Percentiles rank a stretch among this genome's conserved stretches.
phyloP scores from a whole-genome alignment of 2,888 invertebrate genomes.

The Mycogona germanica region DNA sequence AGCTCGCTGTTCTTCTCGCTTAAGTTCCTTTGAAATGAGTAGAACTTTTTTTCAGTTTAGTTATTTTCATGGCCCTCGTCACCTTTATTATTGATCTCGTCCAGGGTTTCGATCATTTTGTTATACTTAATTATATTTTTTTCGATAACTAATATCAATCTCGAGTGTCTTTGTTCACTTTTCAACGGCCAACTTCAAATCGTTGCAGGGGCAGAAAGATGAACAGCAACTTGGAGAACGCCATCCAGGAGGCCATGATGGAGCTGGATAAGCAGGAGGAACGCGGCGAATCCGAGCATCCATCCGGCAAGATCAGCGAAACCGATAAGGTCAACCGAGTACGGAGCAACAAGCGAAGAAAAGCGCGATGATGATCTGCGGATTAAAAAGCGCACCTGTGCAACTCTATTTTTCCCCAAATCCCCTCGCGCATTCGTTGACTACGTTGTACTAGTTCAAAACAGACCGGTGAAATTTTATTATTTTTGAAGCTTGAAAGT shows the following conservation, averaged over 20 bases:
- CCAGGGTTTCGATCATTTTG: neutral
- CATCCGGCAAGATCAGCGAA: conserved; percentile 8
- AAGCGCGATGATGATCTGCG: conserved; percentile 14
- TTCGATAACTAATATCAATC: neutral
- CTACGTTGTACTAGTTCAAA: too few relatives aligned
- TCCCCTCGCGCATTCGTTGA: too few relatives aligned
- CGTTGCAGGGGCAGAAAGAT: conserved; percentile 76
- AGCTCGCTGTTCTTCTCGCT: neutral
- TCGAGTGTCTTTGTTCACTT: neutral
- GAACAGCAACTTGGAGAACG: conserved; percentile 76
- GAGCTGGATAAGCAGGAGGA: conserved; percentile 49
- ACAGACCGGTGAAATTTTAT: too few relatives aligned
- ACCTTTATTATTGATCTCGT: too few relatives aligned
- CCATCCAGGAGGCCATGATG: conserved; percentile 85
- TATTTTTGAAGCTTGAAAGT: too few relatives aligned
- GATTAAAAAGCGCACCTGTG: too few relatives aligned
- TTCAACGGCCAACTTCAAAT: neutral
- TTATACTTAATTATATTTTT: neutral
- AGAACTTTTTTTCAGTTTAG: neutral
- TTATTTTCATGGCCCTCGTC: too few relatives aligned
- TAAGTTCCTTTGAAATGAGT: neutral
- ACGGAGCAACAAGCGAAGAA: conserved; percentile 11
- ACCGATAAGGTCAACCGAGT: conserved; percentile 14
- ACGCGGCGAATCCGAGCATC: neutral
- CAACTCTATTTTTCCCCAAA: too few relatives aligned